Evolutionary conservation across 2,888 invertebrate genomes (phyloP), one percentile per base, ranked within the genome.

Genomic region (Drepanosiphum platanoidis): DNA sequence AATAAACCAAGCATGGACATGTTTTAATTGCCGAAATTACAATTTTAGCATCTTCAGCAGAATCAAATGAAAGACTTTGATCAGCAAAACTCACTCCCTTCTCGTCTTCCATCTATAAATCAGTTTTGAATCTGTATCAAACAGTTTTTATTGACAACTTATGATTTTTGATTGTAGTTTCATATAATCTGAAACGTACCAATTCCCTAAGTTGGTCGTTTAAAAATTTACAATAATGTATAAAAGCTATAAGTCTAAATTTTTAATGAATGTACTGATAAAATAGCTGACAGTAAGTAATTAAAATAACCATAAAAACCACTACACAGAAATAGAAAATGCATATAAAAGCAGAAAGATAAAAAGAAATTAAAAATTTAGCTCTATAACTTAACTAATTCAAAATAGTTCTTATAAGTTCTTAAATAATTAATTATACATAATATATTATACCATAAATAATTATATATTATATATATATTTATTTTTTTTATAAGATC

Each of bases 21-120:
- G 92, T 91, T 87, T 93, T 91, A 83, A 98, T 95, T 0, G 94
- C 95, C 27, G 94, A 92, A 7, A 95, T 92, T 5, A 98, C 93
- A 78, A 92, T 92, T 89, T 93, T 91, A 0, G 95, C 97, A 91
- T 97, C 95, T 86, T 93, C 92, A 80, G 93, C 94, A 0, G 92
- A 92, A 89, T 96, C 92, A 88, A 97, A 92, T 90, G 96, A 96
- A 79, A 95, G 90, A 0, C 93, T 93, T 90, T 93, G 93, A 84
- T 95, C 95, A 87, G 94, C 93, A 90, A 97, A 97, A 88, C 94
- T 94, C 27, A 97, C 93, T 77, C 96, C 95, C 58, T 75, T 86
- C 68, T 87, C 87, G 71, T 87, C 87, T 68, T 87, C 87, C n/a
- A 88, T 84, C 77, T 52, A 70, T 68, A 52, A 13, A 84, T 66